Evolutionary conservation across 2,888 invertebrate species (phyloP), one percentile per base, ranked within the genome.

Genomic region (Mesorhabditis spiculigera): DNA sequence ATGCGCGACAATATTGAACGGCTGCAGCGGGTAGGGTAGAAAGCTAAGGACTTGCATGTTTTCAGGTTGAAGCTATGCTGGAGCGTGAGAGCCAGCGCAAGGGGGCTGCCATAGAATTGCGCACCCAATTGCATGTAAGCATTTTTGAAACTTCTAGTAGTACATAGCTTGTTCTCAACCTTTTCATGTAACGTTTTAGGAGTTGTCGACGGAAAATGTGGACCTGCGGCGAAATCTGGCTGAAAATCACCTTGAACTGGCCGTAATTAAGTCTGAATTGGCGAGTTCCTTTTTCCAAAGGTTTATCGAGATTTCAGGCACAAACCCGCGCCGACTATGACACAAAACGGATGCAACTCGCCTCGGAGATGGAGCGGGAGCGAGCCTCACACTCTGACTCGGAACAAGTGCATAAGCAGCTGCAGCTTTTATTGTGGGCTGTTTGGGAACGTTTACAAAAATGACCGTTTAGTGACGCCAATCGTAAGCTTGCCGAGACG

Each of bases 401-500:
- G 41, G 64, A n/a, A 16, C 41, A 63, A 63, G 85, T 90, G 43
- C 88, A 88, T 64, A 85, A 88, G 70, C 90, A 90, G 75, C 85
- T 90, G 10, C 87, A 89, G 66, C 82, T 89, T 64, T 81, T 90
- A 66, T 89, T 89, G 90, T 90, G 42, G 71, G 75, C 70, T 61
- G 43, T 5, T 5, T 62, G 6, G 43, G 5, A 8, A 5, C 43
- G 3, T 43, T 13, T 28, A 42, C 5, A 74, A 65, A 61, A 62
- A 28, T 65, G 62, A 69, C 42, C 65, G 79, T 84, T 68, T 79
- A 90, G 90, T 73, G 89, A 89, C 76, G 89, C 89, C 8, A 90
- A 90, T 82, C 88, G 88, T 73, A 87, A 88, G 63, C 86, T 90
- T 5, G 89, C 89, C 76, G 90, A 90, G 77, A 89, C 89, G 3